Evolutionary conservation across 2,113 vertebrate genomes (phyloP).

Genomic region (Clarias magur): DNA sequence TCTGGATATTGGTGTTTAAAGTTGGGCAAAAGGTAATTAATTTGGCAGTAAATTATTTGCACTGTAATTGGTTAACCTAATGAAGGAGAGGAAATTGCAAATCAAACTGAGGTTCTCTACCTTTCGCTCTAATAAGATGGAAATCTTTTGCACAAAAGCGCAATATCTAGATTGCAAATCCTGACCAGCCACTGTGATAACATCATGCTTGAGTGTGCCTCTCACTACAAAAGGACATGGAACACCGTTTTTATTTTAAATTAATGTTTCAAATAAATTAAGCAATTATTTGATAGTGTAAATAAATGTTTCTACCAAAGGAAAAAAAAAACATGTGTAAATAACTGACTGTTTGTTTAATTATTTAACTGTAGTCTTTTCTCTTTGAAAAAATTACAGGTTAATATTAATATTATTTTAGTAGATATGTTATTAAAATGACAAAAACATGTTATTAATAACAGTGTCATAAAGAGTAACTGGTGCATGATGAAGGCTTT

Average conservation of each 20-base stretch:
- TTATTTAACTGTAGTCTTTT: conserved; percentile 6
- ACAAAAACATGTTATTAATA: neutral
- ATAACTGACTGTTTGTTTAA: neutral
- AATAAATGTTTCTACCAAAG: neutral
- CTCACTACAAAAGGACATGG: conserved; percentile 31
- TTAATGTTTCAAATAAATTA: conserved; percentile 14
- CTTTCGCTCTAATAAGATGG: conserved; percentile 74
- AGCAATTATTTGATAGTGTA: conserved; percentile 5
- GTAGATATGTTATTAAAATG: neutral
- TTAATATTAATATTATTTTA: neutral
- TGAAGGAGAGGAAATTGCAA: conserved; percentile 69
- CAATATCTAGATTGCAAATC: conserved; percentile 70
- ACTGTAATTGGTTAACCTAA: conserved; percentile 70
- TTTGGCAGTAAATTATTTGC: conserved; percentile 76
- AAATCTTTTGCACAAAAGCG: conserved; percentile 69
- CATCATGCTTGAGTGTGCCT: conserved; percentile 67
- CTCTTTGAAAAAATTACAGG: neutral
- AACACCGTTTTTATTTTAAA: conserved; percentile 17
- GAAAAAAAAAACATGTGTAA: neutral
- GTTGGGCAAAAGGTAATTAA: conserved; percentile 77
- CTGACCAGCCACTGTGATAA: conserved; percentile 66
- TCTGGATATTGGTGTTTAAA: conserved; percentile 75
- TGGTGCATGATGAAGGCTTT: neutral
- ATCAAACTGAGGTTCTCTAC: conserved; percentile 53
- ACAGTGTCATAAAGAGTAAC: neutral